Base-by-base conservation (phyloP, 2,113 vertebrate species). In the Burhinus oedicnemus region DNA sequence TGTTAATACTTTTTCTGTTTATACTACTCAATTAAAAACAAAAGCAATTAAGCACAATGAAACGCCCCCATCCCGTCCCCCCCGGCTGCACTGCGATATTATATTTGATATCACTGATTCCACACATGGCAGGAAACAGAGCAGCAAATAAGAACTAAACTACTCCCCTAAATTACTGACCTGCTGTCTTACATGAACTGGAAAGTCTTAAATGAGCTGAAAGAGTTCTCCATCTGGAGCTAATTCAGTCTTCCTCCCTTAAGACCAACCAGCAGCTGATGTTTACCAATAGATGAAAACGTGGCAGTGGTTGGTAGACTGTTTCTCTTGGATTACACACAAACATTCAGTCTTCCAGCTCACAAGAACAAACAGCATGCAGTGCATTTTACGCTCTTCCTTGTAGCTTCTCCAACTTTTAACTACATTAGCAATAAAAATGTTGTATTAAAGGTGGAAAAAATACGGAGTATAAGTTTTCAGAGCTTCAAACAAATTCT, bases 221-320 rank as follows among this genome's bases (percentile, higher is more conserved):
- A 55, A 77, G 62, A 91, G 38, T 55, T 94, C 75, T 85, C 82
- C 95, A 96, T 93, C 93, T 97, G 96, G 94, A 95, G 90, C 75
- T 94, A 93, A 95, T 96, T 95, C 49, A 51, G 30, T 36, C 87
- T 40, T 76, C 58, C 84, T 94, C 95, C 84, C 94, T 74, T 29
- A 82, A 93, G 85, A 77, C 87, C 70, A 91, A 74, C 45, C 82
- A 45, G 71, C 94, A 87, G 96, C 93, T 83, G 93, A 90, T 97
- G 95, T 97, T 97, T 96, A 97, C 91, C 91, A 95, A 97, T n/a
- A 97, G 93, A 89, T 86, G 96, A 45, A 96, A 96, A 97, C 89
- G 93, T 97, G 94, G 95, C 97, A 96, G 89, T 13, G 60, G 91
- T 14, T 88, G 93, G 87, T 42, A 85, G 75, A 21, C 38, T 66